A percentile compares a stretch with the other conserved stretches of the same genome.
phyloP scores from a whole-genome alignment of 2,113 vertebrate species.

The Hemichromis elongatus region DNA sequence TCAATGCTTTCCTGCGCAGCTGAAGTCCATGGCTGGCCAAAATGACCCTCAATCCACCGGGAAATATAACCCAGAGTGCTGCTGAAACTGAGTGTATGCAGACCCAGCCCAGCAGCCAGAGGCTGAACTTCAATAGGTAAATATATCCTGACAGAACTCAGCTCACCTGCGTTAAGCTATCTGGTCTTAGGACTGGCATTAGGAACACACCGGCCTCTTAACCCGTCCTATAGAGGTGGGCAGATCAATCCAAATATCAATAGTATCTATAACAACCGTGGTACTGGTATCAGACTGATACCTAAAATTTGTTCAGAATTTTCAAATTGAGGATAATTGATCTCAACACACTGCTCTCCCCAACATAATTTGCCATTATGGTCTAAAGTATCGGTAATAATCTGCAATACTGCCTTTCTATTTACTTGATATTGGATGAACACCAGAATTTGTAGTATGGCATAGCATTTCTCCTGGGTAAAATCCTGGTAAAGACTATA shows the following conservation, averaged over 20 bases:
- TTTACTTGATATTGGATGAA: neutral
- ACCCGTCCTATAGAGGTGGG: neutral
- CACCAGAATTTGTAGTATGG: neutral
- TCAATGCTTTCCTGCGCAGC: rapidly evolving
- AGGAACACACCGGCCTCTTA: neutral
- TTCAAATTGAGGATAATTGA: rapidly evolving
- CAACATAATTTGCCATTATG: neutral
- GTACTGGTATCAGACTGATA: neutral
- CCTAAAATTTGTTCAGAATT: neutral
- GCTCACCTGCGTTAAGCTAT: neutral
- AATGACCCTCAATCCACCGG: neutral
- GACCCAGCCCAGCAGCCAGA: no score
- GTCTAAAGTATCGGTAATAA: neutral
- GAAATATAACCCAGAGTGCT: no score
- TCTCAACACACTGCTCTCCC: neutral
- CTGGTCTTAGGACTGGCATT: neutral
- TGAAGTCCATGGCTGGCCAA: neutral
- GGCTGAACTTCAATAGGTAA: no score
- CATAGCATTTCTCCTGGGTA: neutral
- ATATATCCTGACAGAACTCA: neutral
- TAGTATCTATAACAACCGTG: neutral
- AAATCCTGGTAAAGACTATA: neutral
- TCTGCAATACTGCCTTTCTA: rapidly evolving
- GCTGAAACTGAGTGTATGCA: no score
- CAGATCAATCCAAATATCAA: neutral